A percentile compares a stretch with the other conserved stretches of the same genome.
phyloP scores from a whole-genome alignment of 1,140 invertebrate genomes.

The Pentalonia nigronervosa region DNA sequence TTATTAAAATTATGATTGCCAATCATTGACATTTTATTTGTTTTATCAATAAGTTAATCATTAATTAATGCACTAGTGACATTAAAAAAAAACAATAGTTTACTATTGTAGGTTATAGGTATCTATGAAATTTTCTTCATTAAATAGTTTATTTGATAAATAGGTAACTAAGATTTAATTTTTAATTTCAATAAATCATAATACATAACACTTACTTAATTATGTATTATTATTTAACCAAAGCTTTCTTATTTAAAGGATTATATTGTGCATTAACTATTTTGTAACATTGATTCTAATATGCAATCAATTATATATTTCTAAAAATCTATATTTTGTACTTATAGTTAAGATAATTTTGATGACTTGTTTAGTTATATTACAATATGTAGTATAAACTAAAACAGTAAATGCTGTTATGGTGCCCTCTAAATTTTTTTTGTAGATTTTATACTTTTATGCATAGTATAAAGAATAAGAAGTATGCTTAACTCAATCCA shows the following conservation, averaged over 20 bases:
- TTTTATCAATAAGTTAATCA: not conserved
- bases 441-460: not conserved
- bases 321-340: not conserved
- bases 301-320: not conserved
- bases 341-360: not conserved
- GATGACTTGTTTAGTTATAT: not conserved
- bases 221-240: not conserved
- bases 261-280: not conserved
- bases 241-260: not conserved
- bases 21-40: not conserved
- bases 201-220: not conserved
- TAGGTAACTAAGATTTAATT: not conserved
- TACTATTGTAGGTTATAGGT: not conserved
- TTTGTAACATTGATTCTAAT: not conserved
- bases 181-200: not conserved
- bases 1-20: not conserved
- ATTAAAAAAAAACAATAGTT: too few relatives aligned
- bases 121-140: not conserved
- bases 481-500: too few relatives aligned
- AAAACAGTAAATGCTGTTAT: not conserved
- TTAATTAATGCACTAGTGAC: too few relatives aligned
- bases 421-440: not conserved
- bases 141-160: not conserved
- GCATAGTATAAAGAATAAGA: not conserved
- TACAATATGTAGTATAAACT: not conserved